These are phyloP conservation scores for Drosophila santomea DNA, from an alignment of 1,140 invertebrate species.

Conservation along the genomic window DNA sequence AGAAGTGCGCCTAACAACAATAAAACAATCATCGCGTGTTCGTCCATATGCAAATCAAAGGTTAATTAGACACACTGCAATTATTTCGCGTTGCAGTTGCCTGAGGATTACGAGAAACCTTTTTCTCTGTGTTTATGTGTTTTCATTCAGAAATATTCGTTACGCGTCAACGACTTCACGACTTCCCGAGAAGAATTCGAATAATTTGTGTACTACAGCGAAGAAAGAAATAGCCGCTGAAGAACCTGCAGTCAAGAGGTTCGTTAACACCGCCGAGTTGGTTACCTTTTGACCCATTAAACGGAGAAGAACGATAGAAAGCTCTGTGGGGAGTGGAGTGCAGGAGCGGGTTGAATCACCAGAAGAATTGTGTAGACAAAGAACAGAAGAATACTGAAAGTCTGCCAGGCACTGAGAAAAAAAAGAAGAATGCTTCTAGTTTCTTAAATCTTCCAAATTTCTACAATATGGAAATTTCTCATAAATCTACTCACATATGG, in stretches of 20 bases:
- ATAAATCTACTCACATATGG: no score
- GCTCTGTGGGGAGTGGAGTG: slow-evolving; percentile 19
- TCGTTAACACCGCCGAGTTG: slow-evolving; percentile 36
- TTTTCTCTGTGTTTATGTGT: slow-evolving; percentile 15
- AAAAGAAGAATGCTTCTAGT: neutral
- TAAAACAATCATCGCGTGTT: slow-evolving; percentile 36
- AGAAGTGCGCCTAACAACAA: slow-evolving; percentile 17
- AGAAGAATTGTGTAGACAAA: slow-evolving; percentile 34
- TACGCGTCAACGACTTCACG: slow-evolving; percentile 23
- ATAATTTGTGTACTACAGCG: neutral
- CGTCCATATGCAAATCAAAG: slow-evolving; percentile 23
- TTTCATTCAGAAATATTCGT: slow-evolving; percentile 60
- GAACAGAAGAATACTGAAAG: slow-evolving; percentile 5
- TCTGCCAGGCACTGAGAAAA: neutral
- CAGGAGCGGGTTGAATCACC: slow-evolving; percentile 17
- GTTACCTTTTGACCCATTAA: slow-evolving; percentile 33
- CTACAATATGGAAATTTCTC: neutral
- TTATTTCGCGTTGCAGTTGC: neutral
- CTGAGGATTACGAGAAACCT: neutral
- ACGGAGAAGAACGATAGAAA: slow-evolving; percentile 23
- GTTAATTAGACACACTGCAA: slow-evolving; percentile 31
- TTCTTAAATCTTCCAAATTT: neutral
- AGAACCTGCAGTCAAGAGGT: slow-evolving; percentile 40
- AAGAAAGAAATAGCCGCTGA: slow-evolving; percentile 11
- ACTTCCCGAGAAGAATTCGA: slow-evolving; percentile 8